Percentiles rank a stretch among this genome's conserved stretches.
Conservation (phyloP, 2,797 vertebrate species). For the Eleutherodactylus coqui region DNA sequence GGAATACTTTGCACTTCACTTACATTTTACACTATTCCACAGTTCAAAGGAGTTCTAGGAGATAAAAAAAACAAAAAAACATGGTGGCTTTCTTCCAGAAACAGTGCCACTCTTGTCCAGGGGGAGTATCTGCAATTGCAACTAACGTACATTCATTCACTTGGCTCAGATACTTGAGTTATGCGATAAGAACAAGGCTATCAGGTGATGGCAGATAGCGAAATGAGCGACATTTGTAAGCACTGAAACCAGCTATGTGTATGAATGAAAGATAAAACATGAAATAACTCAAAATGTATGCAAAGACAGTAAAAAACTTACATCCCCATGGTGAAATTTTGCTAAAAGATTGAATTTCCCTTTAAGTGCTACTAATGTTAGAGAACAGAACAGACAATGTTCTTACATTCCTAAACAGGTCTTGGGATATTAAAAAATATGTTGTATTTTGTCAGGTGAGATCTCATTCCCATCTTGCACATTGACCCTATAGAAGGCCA, state of each 20-base stretch:
- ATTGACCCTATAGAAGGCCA: conserved; percentile 33
- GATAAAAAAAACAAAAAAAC: not conserved
- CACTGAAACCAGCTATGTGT: not conserved
- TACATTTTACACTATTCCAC: not conserved
- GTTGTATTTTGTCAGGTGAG: conserved; percentile 56
- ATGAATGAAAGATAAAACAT: not conserved
- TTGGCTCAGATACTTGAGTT: too few species aligned
- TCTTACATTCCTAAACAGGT: conserved; percentile 5
- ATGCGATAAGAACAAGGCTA: too few species aligned
- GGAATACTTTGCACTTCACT: too few species aligned
- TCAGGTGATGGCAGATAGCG: too few species aligned
- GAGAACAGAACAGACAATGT: not conserved
- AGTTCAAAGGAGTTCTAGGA: not conserved
- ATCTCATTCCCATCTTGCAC: conserved; percentile 29
- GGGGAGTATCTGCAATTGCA: not conserved
- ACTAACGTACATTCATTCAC: not conserved
- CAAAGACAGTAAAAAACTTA: not conserved
- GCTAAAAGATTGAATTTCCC: too few species aligned
- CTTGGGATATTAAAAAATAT: conserved; percentile 24
- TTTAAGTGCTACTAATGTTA: too few species aligned
- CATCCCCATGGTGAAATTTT: not conserved
- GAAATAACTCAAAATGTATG: not conserved
- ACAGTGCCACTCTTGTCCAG: not conserved
- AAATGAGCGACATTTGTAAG: too few species aligned
- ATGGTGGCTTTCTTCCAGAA: not conserved